Conservation (phyloP, 1,140 invertebrate species). For the Drosophila novamexicana region DNA sequence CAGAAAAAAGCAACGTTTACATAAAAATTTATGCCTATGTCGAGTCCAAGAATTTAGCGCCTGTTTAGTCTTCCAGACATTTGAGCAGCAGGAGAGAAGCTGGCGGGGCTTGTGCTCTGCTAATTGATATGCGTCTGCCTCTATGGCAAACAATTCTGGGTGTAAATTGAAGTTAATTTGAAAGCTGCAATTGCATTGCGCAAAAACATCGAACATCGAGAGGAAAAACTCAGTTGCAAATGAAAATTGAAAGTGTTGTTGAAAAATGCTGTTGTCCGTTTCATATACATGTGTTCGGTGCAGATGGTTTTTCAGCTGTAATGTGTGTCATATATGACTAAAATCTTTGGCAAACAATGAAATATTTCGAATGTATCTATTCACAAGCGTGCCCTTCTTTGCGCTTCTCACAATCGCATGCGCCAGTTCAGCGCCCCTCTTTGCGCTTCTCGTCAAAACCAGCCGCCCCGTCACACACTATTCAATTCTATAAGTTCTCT, state of each 20-base stretch:
- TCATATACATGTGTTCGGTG: background rate
- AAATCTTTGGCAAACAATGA: background rate
- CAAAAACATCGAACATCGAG: conserved; percentile 25
- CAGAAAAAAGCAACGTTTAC: conserved; percentile 47
- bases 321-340: background rate
- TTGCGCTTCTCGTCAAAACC: background rate
- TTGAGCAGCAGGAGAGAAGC: background rate
- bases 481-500: background rate
- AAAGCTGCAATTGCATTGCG: conserved; percentile 67
- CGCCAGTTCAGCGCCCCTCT: background rate
- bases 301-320: background rate
- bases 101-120: conserved; percentile 22
- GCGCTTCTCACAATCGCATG: background rate
- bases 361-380: background rate
- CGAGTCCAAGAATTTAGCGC: conserved; percentile 55
- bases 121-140: conserved; percentile 65
- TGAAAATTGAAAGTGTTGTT: conserved; percentile 51
- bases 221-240: background rate
- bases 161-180: conserved; percentile 78
- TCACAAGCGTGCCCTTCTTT: background rate
- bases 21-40: conserved; percentile 57
- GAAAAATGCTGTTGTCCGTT: conserved; percentile 7
- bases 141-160: conserved; percentile 22
- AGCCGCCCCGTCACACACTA: background rate
- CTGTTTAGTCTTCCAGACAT: conserved; percentile 34